Percentiles rank a stretch among this genome's conserved stretches.
Conservation (phyloP, 2,113 vertebrate genomes). For the Vimba vimba region DNA sequence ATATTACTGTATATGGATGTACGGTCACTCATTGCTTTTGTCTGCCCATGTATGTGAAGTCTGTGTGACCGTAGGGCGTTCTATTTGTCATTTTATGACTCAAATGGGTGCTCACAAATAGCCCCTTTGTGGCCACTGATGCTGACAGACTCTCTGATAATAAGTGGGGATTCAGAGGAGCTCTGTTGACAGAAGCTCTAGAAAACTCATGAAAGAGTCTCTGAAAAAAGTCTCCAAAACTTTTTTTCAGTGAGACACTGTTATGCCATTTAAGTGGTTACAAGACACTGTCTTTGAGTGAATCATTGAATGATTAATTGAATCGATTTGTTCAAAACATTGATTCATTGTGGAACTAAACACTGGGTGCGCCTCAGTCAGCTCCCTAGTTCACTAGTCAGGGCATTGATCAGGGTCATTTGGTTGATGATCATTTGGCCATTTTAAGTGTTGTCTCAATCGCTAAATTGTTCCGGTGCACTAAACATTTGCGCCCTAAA, state of each 20-base stretch:
- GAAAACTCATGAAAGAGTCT: neutral
- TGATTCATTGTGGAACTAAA: neutral
- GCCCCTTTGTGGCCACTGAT: neutral
- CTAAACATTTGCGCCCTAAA: too few relatives aligned
- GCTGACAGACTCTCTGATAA: conserved; percentile 1
- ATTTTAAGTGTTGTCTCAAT: too few relatives aligned
- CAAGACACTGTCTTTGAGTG: neutral
- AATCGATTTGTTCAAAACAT: neutral
- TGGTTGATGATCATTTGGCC: too few relatives aligned
- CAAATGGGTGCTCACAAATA: neutral
- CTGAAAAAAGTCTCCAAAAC: neutral
- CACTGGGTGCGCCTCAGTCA: too few relatives aligned
- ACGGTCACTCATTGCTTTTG: neutral
- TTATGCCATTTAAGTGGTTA: neutral
- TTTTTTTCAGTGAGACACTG: neutral
- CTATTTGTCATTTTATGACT: neutral
- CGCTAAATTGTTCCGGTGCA: too few relatives aligned
- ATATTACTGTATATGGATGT: neutral
- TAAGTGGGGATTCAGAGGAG: neutral
- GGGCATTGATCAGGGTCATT: too few relatives aligned
- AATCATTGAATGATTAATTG: neutral
- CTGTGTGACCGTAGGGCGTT: neutral
- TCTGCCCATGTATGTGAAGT: neutral
- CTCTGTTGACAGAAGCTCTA: neutral
- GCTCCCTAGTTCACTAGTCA: too few relatives aligned